These are phyloP conservation scores for Diploptera punctata DNA, from an alignment of 2,888 invertebrate species.

Conservation along the genomic window DNA sequence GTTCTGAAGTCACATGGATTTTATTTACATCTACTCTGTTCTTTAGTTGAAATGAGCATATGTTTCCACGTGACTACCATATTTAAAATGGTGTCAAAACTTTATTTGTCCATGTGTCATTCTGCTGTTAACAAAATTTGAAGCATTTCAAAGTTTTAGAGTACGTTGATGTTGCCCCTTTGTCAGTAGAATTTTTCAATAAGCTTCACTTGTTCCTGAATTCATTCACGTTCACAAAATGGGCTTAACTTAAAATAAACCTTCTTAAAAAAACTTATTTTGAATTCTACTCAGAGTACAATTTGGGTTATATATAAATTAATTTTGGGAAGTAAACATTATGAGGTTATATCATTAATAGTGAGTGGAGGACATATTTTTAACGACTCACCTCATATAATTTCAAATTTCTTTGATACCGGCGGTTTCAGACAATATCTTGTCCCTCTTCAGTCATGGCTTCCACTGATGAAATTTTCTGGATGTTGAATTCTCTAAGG, in stretches of 20 bases:
- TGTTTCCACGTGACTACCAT: neutral
- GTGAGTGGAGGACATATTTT: no score
- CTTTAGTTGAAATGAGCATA: no score
- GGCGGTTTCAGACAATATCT: no score
- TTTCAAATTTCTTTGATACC: no score
- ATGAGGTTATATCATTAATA: neutral
- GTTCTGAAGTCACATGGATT: no score
- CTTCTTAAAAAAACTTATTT: no score
- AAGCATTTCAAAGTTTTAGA: conserved; percentile 40
- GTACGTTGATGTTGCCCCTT: neutral
- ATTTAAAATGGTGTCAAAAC: conserved; percentile 12
- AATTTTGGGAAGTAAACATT: neutral
- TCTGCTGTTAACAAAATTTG: conserved; percentile 38
- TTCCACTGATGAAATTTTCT: no score
- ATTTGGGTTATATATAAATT: neutral
- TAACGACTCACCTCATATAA: no score
- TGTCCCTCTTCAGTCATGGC: no score
- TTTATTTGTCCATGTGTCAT: conserved; percentile 3
- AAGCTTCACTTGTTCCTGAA: neutral
- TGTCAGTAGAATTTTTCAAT: neutral
- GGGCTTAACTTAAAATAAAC: neutral
- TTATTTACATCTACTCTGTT: no score
- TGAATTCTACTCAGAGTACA: no score
- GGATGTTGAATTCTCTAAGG: no score
- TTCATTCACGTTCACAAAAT: neutral